These are phyloP conservation scores for Tetragonula carbonaria DNA, from an alignment of 2,888 invertebrate genomes.

Conservation along the genomic window DNA sequence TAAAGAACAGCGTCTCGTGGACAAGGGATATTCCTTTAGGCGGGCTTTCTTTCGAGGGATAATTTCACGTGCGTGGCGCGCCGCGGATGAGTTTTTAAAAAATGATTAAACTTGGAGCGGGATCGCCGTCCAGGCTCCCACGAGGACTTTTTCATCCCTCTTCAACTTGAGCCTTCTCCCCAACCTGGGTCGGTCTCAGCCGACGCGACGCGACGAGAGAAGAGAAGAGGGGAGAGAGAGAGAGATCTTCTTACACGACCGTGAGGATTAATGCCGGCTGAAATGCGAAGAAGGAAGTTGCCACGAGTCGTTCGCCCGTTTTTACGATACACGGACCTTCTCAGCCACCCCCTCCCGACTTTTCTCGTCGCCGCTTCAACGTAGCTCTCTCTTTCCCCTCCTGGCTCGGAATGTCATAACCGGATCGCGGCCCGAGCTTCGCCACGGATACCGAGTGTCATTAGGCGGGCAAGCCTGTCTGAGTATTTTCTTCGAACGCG, in stretches of 20 bases:
- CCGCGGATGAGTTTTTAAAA: slow-evolving; percentile 58
- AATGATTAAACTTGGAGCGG: slow-evolving; percentile 61
- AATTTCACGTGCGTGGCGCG: slow-evolving; percentile 52
- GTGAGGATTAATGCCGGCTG: slow-evolving; percentile 58
- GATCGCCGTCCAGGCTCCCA: slow-evolving; percentile 27
- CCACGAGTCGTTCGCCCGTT: slow-evolving; percentile 31
- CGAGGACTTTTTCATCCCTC: slow-evolving; percentile 26
- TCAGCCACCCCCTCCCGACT: background rate
- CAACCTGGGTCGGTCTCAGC: background rate
- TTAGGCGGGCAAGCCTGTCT: slow-evolving; percentile 17
- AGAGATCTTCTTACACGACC: slow-evolving; percentile 43
- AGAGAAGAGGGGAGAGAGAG: background rate
- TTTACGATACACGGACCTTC: slow-evolving; percentile 49
- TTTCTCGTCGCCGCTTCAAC: slow-evolving; percentile 14
- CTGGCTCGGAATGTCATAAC: slow-evolving; percentile 38
- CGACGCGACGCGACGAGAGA: background rate
- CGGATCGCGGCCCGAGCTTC: slow-evolving; percentile 18
- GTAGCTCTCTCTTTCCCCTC: background rate
- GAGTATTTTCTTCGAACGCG: slow-evolving; percentile 5
- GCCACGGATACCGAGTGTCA: slow-evolving; percentile 9
- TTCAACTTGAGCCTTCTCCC: background rate
- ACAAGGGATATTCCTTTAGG: slow-evolving; percentile 35
- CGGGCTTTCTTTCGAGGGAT: slow-evolving; percentile 30
- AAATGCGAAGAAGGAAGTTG: slow-evolving; percentile 51
- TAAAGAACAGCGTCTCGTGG: slow-evolving; percentile 28